Evolutionary conservation across 1,140 invertebrate species (phyloP).

Genomic region (Musca domestica): DNA sequence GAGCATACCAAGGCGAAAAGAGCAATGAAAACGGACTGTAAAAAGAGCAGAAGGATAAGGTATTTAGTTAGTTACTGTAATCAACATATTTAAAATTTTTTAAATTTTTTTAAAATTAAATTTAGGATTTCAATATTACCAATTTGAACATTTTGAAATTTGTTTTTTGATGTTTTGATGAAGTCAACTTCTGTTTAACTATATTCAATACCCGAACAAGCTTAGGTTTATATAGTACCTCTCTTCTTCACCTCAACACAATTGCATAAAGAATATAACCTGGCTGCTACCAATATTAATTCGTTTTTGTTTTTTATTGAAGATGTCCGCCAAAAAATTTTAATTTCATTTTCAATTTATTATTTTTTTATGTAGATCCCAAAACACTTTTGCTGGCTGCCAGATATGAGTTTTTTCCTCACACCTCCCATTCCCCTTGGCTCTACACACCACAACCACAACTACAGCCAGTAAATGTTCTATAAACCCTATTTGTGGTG

Average conservation of each 20-base stretch:
- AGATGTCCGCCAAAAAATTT: conserved; percentile 19
- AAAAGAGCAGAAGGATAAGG: conserved; percentile 18
- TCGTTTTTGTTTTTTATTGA: not conserved
- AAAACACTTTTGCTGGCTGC: too few species aligned
- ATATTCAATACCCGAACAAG: not conserved
- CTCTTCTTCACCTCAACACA: not conserved
- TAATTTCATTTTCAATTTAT: not conserved
- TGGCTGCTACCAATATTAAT: not conserved
- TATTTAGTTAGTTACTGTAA: not conserved
- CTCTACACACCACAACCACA: too few species aligned
- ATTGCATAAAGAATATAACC: not conserved
- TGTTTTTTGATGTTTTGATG: conserved; percentile 28
- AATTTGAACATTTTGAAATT: conserved; percentile 50
- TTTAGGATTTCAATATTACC: conserved; percentile 35
- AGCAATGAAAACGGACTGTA: conserved; percentile 42
- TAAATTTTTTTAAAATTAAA: not conserved
- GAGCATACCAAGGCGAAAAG: conserved; percentile 45
- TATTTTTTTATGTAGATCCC: too few species aligned
- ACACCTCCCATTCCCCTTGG: too few species aligned
- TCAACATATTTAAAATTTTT: not conserved
- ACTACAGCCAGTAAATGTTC: not conserved
- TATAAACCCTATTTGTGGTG: conserved; percentile 2
- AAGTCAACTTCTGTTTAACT: conserved; percentile 1
- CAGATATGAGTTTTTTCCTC: too few species aligned
- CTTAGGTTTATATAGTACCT: conserved; percentile 2